Evolutionary conservation across 1,140 invertebrate genomes (phyloP), one percentile per base, ranked within the genome.

Genomic region (Bactericera cockerelli): DNA sequence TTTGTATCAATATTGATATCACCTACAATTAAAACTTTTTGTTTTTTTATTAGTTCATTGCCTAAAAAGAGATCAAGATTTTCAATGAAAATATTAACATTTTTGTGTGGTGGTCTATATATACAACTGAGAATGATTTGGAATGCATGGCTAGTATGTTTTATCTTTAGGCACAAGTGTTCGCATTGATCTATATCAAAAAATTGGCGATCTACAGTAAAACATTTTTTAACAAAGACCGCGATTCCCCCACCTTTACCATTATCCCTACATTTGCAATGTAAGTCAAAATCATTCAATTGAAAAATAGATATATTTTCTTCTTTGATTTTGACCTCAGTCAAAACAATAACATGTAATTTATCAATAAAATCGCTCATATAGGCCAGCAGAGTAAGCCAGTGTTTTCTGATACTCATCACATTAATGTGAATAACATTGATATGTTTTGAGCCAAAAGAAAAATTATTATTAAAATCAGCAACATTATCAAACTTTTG

Each of bases 401-500:
- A 49, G 42, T 49, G 4, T 49, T 49, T 49, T 49, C 19, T 4
- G 8, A 49, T 19, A 49, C 42, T 49, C 22, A 16, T 49, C 19
- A 49, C 42, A 49, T 49, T 49, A 8, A 49, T 49, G 22, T 49
- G 42, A 49, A 49, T 49, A 49, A 49, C 22, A 22, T 49, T 49
- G 42, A 49, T 10, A n/a, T 49, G 22, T 10, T 49, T 49, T 49
- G n/a, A 6, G 6, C 19, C 19, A 8, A 49, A 49, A 49, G 3
- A 6, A 49, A 10, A 49, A 16, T 22, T 49, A 49, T n/a, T 49
- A 8, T 13, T 31, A 36, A 54, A 16, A 53, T 55, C 33, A 53
- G 57, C 55, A 22, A 22, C 24, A 38, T 13, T 58, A 31, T 53
- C 55, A 62, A 59, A 57, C 56, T 19, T 14, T 22, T 13, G 4